Percentiles rank a stretch among this genome's conserved stretches.
These are phyloP conservation scores for Syrphus vitripennis DNA, from an alignment of 2,888 invertebrate genomes.

Conservation along the genomic window DNA sequence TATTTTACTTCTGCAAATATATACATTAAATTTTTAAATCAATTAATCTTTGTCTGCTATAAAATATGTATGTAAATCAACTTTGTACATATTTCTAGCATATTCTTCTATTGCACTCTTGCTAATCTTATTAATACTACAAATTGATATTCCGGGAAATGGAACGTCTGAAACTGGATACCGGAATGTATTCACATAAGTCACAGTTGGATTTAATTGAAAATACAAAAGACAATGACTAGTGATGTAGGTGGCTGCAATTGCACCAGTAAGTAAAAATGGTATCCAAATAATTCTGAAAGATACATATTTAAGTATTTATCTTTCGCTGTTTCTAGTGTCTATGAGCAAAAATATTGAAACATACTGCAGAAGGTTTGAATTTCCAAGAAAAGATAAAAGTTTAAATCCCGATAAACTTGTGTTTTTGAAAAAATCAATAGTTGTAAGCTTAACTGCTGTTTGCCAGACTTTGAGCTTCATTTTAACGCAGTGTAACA, in stretches of 20 bases:
- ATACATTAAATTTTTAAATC: background rate
- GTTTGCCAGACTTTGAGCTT: constrained; percentile 40
- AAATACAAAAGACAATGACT: constrained; percentile 73
- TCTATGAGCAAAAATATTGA: background rate
- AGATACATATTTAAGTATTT: background rate
- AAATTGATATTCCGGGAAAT: constrained; percentile 75
- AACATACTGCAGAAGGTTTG: constrained; percentile 75
- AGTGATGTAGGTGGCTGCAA: constrained; percentile 74
- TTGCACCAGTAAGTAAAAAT: constrained; percentile 75
- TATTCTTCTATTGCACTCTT: constrained; percentile 66
- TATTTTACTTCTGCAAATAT: background rate
- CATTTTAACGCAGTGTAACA: background rate
- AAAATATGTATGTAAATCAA: background rate
- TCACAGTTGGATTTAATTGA: constrained; percentile 74
- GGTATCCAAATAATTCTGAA: constrained; percentile 76
- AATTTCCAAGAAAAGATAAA: constrained; percentile 74
- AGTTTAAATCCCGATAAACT: constrained; percentile 78
- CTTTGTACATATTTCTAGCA: constrained; percentile 70
- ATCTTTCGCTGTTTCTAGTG: background rate
- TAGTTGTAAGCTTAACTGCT: constrained; percentile 74
- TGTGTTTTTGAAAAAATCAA: constrained; percentile 77
- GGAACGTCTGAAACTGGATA: constrained; percentile 62
- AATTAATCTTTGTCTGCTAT: background rate
- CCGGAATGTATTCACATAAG: constrained; percentile 71
- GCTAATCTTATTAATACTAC: constrained; percentile 76